phyloP scores from a whole-genome alignment of 2,888 invertebrate species.

The Mythimna impura region DNA sequence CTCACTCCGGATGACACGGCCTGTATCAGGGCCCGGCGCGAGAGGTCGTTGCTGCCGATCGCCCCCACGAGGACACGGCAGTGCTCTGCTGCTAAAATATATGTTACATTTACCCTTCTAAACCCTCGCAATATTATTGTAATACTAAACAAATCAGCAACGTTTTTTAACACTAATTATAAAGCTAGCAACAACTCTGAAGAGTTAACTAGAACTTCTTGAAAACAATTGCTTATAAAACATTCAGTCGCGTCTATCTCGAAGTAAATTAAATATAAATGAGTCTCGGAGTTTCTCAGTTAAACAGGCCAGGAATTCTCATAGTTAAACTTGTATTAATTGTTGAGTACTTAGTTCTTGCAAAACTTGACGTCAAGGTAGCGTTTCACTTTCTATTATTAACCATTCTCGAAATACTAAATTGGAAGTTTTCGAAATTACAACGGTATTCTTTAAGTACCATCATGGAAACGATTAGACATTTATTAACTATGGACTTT shows the following conservation, averaged over 20 bases:
- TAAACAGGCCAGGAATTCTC: conserved; percentile 68
- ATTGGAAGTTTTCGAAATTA: conserved; percentile 47
- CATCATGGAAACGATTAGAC: conserved; percentile 39
- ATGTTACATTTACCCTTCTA: no score
- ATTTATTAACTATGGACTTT: conserved; percentile 5
- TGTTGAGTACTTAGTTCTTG: conserved; percentile 65
- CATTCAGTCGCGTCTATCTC: conserved; percentile 67
- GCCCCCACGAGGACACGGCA: no score
- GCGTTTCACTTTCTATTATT: conserved; percentile 61
- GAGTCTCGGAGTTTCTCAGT: conserved; percentile 63
- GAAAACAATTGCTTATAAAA: conserved; percentile 64
- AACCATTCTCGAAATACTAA: conserved; percentile 56
- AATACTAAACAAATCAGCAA: neutral
- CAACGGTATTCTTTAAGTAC: neutral
- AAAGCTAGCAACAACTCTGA: conserved; percentile 29
- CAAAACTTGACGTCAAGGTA: conserved; percentile 62
- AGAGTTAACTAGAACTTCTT: conserved; percentile 54
- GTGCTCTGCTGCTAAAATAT: no score
- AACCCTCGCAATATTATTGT: neutral
- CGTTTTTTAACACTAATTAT: conserved; percentile 6
- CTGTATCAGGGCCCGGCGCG: no score
- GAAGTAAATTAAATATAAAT: conserved; percentile 71
- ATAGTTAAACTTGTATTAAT: conserved; percentile 72
- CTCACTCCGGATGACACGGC: no score
- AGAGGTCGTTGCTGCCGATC: no score